phyloP scores from a whole-genome alignment of 2,888 invertebrate species.

The Metalampra italica region DNA sequence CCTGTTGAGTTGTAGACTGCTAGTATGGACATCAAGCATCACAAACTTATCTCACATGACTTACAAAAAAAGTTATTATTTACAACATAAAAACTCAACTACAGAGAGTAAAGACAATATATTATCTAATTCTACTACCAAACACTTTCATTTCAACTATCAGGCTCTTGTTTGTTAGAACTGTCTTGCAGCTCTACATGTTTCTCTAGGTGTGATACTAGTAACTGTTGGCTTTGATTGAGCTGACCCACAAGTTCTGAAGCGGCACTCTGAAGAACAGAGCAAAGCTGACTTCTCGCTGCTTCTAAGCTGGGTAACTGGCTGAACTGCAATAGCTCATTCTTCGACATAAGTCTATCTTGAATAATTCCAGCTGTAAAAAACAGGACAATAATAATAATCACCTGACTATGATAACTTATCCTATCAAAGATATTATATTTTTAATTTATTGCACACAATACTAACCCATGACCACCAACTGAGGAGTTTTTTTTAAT shows the following conservation, averaged over 20 bases:
- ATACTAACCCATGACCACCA: slow-evolving; percentile 82
- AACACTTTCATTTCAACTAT: slow-evolving; percentile 21
- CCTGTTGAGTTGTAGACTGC: no score
- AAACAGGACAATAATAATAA: no score
- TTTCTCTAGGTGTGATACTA: slow-evolving; percentile 82
- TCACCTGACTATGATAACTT: slow-evolving; percentile 25
- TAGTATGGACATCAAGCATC: no score
- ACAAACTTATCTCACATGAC: no score
- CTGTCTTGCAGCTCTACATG: slow-evolving; percentile 61
- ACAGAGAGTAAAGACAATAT: no score
- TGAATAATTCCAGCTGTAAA: slow-evolving; percentile 85
- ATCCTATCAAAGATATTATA: slow-evolving; percentile 1
- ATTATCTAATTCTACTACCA: not conserved
- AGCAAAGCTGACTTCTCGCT: slow-evolving; percentile 83
- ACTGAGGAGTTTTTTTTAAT: slow-evolving; percentile 83
- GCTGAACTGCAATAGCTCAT: slow-evolving; percentile 83
- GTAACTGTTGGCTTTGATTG: slow-evolving; percentile 82
- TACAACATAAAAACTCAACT: no score
- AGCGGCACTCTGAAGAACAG: slow-evolving; percentile 82
- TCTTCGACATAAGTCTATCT: slow-evolving; percentile 81
- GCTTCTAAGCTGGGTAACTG: slow-evolving; percentile 81
- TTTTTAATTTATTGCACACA: slow-evolving; percentile 1
- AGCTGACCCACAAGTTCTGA: slow-evolving; percentile 81
- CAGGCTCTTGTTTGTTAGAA: slow-evolving; percentile 16
- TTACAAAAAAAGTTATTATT: no score